A percentile compares a stretch with the other conserved stretches of the same genome.
phyloP scores from a whole-genome alignment of 2,797 vertebrate species.

The Sebastes cheni region DNA sequence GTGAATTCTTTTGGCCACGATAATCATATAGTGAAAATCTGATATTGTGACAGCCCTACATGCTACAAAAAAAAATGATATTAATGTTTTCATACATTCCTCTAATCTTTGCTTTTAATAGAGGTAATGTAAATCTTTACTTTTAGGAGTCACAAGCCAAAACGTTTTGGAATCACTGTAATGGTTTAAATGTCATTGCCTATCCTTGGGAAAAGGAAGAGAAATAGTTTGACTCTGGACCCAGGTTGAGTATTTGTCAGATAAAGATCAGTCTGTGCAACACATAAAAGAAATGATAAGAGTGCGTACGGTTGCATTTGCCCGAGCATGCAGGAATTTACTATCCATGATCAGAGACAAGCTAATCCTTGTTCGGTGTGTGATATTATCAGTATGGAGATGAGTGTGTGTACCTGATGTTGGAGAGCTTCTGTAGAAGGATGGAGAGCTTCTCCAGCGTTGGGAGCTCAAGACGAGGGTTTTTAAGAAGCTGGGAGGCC shows the following conservation, averaged over 20 bases:
- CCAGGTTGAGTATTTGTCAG: not conserved
- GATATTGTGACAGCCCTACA: too few relatives aligned
- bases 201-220: not conserved
- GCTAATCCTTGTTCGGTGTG: not conserved
- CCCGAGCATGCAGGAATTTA: not conserved
- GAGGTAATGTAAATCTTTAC: too few relatives aligned
- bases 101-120: too few relatives aligned
- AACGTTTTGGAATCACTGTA: not conserved
- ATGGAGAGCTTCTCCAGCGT: constrained; percentile 89
- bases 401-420: constrained; percentile 84
- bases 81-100: too few relatives aligned
- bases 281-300: not conserved
- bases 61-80: too few relatives aligned
- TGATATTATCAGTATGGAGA: not conserved
- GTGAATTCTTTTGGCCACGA: rapidly evolving
- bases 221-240: not conserved
- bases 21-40: too few relatives aligned
- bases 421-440: constrained; percentile 92
- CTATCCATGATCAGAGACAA: not conserved
- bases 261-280: not conserved
- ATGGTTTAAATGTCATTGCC: not conserved
- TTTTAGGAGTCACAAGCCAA: too few relatives aligned
- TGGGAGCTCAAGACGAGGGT: constrained; percentile 81
- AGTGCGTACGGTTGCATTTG: not conserved
- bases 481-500: constrained; percentile 84